Conservation (phyloP, 1,140 invertebrate species). For the Megalopta genalis region DNA sequence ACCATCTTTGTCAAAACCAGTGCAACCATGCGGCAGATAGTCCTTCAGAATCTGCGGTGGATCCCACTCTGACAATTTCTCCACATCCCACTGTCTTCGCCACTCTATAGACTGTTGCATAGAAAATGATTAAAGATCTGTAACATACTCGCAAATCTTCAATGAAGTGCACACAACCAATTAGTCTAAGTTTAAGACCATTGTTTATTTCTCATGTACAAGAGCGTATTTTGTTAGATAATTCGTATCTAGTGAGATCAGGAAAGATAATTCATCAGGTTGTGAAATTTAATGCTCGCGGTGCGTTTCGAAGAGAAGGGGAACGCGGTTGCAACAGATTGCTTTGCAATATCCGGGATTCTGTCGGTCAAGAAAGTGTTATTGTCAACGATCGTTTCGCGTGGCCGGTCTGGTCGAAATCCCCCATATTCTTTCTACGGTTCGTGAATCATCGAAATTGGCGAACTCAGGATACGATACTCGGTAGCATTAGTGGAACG, state of each 20-base stretch:
- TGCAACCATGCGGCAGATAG: slow-evolving; percentile 88
- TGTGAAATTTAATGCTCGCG: slow-evolving; percentile 4
- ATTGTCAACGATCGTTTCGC: background rate
- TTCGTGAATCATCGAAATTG: background rate
- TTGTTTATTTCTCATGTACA: background rate
- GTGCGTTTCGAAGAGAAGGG: slow-evolving; percentile 4
- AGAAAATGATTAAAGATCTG: background rate
- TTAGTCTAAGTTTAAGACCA: too few relatives aligned
- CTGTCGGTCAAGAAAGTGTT: background rate
- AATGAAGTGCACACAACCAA: too few relatives aligned
- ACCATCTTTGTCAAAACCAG: slow-evolving; percentile 92
- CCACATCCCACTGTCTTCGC: slow-evolving; percentile 89
- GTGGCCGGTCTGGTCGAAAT: background rate
- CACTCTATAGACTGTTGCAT: slow-evolving; percentile 85
- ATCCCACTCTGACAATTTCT: slow-evolving; percentile 85
- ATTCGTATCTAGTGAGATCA: background rate
- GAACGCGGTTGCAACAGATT: background rate
- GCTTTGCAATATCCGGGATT: slow-evolving; percentile 8
- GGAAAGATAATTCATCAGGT: background rate
- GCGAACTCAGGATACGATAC: background rate
- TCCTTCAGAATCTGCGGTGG: slow-evolving; percentile 85
- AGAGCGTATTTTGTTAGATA: background rate
- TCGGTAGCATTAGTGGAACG: background rate
- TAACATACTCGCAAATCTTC: background rate
- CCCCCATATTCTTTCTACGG: background rate